Percentiles rank a stretch among this genome's conserved stretches.
These are phyloP conservation scores for Anolis sagrei DNA, from an alignment of 2,113 vertebrate genomes.

Conservation along the genomic window DNA sequence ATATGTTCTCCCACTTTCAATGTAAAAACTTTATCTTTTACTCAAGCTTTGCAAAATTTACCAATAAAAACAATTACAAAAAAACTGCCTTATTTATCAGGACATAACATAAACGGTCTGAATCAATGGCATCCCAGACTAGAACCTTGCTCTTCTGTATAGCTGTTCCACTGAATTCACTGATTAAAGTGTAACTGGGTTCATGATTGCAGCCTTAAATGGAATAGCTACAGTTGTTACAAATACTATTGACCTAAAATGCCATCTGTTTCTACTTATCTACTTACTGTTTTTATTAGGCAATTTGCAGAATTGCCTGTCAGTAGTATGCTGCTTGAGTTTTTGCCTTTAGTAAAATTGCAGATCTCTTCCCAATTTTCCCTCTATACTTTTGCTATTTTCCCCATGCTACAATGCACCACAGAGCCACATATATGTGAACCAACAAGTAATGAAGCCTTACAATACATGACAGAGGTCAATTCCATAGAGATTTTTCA, in stretches of 20 bases:
- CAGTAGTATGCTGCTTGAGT: not conserved
- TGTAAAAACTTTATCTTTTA: too few species aligned
- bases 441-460: too few species aligned
- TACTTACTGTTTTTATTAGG: not conserved
- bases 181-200: not conserved
- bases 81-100: not conserved
- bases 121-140: not conserved
- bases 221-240: not conserved
- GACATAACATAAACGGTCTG: not conserved
- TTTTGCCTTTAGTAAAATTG: not conserved
- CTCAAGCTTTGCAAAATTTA: too few species aligned
- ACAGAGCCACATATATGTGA: too few species aligned
- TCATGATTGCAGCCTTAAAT: not conserved
- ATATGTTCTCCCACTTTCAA: too few species aligned
- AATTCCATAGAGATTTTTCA: too few species aligned
- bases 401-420: not conserved
- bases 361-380: not conserved
- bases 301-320: not conserved
- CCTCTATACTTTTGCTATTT: not conserved
- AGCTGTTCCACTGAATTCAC: not conserved
- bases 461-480: too few species aligned
- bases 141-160: not conserved
- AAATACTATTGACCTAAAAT: not conserved
- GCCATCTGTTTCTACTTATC: slow-evolving; percentile 3
- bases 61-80: too few species aligned